Conservation (phyloP, 2,888 invertebrate genomes). For the Penaeus monodon region DNA sequence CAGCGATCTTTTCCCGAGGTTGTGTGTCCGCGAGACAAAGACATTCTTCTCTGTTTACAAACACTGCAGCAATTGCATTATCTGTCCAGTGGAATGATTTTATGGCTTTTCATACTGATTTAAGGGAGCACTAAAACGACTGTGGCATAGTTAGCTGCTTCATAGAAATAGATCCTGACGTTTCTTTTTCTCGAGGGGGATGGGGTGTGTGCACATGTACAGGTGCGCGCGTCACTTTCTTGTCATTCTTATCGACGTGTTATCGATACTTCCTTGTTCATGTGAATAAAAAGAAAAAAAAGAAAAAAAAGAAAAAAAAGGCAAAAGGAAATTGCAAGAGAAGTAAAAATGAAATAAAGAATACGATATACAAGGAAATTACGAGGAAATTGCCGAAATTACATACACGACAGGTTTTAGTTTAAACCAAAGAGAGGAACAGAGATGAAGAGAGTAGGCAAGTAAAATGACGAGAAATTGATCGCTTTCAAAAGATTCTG, state of each 20-base stretch:
- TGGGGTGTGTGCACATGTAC: not conserved
- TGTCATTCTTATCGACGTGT: no score
- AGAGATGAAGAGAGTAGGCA: no score
- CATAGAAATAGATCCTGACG: not conserved
- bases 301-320: not conserved
- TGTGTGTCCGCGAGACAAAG: not conserved
- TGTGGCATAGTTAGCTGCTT: no score
- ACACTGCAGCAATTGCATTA: conserved; percentile 20
- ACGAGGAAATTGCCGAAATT: not conserved
- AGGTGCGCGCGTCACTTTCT: no score
- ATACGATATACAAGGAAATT: not conserved
- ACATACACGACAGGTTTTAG: not conserved
- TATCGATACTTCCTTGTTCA: no score
- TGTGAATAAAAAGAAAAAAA: no score
- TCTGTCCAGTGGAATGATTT: not conserved
- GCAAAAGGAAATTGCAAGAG: not conserved
- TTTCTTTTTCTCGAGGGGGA: not conserved
- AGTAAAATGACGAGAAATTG: no score
- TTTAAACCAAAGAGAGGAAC: no score
- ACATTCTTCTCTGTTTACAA: conserved; percentile 31
- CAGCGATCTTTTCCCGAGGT: not conserved
- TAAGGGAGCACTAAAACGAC: no score
- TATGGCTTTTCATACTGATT: no score
- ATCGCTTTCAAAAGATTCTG: no score
- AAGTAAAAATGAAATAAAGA: not conserved